These are phyloP conservation scores for Ectemnius continuus DNA, from an alignment of 2,888 invertebrate species.

Conservation along the genomic window DNA sequence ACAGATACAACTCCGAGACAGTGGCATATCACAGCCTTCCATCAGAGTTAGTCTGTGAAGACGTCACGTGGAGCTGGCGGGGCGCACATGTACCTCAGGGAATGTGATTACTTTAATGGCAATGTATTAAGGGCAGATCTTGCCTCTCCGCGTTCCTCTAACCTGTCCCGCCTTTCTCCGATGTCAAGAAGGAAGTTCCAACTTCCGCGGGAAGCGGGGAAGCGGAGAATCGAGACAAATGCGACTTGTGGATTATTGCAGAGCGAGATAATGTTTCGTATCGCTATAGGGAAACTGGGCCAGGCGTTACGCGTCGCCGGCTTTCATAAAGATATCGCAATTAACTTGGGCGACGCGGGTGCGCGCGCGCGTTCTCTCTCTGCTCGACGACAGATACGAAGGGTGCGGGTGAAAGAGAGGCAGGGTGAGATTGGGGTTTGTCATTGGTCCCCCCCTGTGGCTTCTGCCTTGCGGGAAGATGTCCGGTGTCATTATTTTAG, in stretches of 20 bases:
- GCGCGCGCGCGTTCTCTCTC: background rate
- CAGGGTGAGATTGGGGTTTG: too few species aligned
- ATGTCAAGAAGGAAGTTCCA: too few species aligned
- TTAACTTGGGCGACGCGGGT: slow-evolving; percentile 26
- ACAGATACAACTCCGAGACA: too few species aligned
- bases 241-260: slow-evolving; percentile 7
- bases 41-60: too few species aligned
- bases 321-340: slow-evolving; percentile 52
- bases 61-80: too few species aligned
- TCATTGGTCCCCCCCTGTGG: background rate
- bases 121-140: slow-evolving; percentile 4
- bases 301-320: slow-evolving; percentile 41
- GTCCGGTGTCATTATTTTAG: slow-evolving; percentile 34
- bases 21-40: too few species aligned
- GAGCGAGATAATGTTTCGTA: slow-evolving; percentile 19
- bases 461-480: slow-evolving; percentile 8
- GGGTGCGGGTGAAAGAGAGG: slow-evolving; percentile 4
- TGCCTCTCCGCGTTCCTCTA: too few species aligned
- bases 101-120: slow-evolving; percentile 38
- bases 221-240: background rate
- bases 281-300: slow-evolving; percentile 29
- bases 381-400: slow-evolving; percentile 28
- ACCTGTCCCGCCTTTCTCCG: too few species aligned
- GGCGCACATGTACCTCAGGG: background rate
- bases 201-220: background rate